These are phyloP conservation scores for Druon quercuslanigerum DNA, from an alignment of 1,140 invertebrate genomes.

Conservation along the genomic window DNA sequence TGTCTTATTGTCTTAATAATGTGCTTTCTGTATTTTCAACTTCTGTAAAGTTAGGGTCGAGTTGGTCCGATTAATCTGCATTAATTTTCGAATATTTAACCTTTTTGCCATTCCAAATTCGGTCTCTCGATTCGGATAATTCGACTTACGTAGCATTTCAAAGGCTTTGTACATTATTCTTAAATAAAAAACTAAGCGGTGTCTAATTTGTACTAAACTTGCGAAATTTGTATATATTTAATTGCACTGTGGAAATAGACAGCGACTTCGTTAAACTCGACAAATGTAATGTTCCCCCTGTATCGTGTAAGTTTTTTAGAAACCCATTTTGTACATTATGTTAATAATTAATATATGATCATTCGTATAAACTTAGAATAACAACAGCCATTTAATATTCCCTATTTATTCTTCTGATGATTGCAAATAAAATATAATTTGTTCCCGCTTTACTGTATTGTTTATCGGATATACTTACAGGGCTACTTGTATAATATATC, in stretches of 20 bases:
- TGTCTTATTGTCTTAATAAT: too few relatives aligned
- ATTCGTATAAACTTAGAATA: constrained; percentile 45
- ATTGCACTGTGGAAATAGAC: constrained; percentile 44
- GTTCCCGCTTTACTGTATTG: too few relatives aligned
- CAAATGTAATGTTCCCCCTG: constrained; percentile 52
- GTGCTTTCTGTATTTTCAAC: too few relatives aligned
- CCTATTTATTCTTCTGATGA: neutral
- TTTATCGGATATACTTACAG: too few relatives aligned
- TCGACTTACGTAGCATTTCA: neutral
- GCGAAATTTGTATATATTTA: constrained; percentile 52
- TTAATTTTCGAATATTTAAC: too few relatives aligned
- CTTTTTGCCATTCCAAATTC: too few relatives aligned
- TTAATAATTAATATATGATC: constrained; percentile 58
- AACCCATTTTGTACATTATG: constrained; percentile 58
- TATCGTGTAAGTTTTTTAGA: constrained; percentile 54
- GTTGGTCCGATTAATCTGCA: too few relatives aligned
- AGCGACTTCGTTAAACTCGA: constrained; percentile 37
- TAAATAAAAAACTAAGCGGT: constrained; percentile 33
- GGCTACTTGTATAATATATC: too few relatives aligned
- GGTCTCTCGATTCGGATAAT: too few relatives aligned
- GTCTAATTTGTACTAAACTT: constrained; percentile 47
- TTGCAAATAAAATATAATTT: too few relatives aligned
- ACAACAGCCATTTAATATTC: neutral
- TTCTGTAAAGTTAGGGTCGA: too few relatives aligned
- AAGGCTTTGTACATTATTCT: neutral